A percentile compares a stretch with the other conserved stretches of the same genome.
Conservation (phyloP, 2,113 vertebrate species). For the Mirounga angustirostris region DNA sequence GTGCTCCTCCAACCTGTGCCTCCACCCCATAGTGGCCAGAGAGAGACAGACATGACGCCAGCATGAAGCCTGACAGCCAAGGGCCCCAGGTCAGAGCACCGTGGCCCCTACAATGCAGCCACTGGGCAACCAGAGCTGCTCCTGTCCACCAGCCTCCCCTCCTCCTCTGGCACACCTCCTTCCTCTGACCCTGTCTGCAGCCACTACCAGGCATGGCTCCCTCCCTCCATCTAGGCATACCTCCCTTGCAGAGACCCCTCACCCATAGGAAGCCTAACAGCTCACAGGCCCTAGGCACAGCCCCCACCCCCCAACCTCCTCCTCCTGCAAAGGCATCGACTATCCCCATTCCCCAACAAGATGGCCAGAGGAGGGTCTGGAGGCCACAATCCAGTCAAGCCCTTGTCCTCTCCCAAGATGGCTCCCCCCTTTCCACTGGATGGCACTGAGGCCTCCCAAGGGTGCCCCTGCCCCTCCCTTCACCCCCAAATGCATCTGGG, state of each 20-base stretch:
- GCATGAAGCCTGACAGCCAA: neutral
- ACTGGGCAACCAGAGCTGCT: neutral
- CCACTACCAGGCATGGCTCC: neutral
- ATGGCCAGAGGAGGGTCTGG: conserved; percentile 31
- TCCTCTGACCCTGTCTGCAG: neutral
- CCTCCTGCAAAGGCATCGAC: neutral
- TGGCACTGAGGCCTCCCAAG: neutral
- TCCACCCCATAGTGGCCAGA: neutral
- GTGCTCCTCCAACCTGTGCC: neutral
- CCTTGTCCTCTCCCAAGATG: conserved; percentile 67
- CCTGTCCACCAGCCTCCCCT: neutral
- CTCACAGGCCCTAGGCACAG: neutral
- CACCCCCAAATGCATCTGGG: conserved; percentile 2
- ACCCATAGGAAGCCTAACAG: neutral
- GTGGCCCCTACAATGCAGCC: neutral
- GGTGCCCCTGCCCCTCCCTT: neutral
- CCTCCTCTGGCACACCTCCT: conserved; percentile 19
- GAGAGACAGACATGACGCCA: neutral
- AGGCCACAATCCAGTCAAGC: conserved; percentile 52
- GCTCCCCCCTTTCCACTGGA: conserved; percentile 60
- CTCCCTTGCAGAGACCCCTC: neutral
- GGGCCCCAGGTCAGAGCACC: neutral
- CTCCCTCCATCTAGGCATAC: neutral
- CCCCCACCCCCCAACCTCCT: neutral
- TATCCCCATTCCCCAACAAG: conserved; percentile 3